Conservation (phyloP, 2,888 invertebrate species). For the Agapostemon virescens region DNA sequence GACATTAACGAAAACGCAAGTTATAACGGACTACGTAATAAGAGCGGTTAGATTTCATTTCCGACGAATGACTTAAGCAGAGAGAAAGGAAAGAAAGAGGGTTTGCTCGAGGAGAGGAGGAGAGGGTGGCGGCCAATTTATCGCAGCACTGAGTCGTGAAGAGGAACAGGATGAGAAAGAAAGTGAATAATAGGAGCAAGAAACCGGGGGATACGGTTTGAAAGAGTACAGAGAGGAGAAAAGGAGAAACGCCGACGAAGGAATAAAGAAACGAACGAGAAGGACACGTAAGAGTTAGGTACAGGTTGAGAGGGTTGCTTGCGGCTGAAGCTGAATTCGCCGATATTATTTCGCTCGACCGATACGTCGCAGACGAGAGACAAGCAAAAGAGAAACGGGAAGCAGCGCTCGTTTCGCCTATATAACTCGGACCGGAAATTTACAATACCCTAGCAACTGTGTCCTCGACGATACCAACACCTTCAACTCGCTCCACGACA, state of each 20-base stretch:
- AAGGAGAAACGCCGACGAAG: not conserved
- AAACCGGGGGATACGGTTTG: slow-evolving; percentile 23
- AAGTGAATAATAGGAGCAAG: slow-evolving; percentile 42
- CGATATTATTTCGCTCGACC: slow-evolving; percentile 44
- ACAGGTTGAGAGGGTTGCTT: not conserved
- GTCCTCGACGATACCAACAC: slow-evolving; percentile 38
- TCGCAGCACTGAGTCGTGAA: slow-evolving; percentile 48
- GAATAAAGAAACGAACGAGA: slow-evolving; percentile 6
- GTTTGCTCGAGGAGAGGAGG: slow-evolving; percentile 20
- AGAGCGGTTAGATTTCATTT: slow-evolving; percentile 55
- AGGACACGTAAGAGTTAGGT: not conserved
- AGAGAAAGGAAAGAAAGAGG: slow-evolving; percentile 36
- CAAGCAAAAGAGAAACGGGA: slow-evolving; percentile 8
- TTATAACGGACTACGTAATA: slow-evolving; percentile 63
- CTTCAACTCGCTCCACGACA: slow-evolving; percentile 29
- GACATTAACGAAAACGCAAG: slow-evolving; percentile 64
- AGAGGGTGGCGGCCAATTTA: slow-evolving; percentile 56
- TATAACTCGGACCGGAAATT: slow-evolving; percentile 54
- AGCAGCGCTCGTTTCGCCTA: slow-evolving; percentile 27
- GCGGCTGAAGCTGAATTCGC: slow-evolving; percentile 20
- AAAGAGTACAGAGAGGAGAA: slow-evolving; percentile 14
- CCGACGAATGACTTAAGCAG: slow-evolving; percentile 41
- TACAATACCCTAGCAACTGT: slow-evolving; percentile 52
- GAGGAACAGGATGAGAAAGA: slow-evolving; percentile 22
- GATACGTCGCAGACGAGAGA: slow-evolving; percentile 31